Base-by-base conservation (phyloP, 2,797 vertebrate species). In the Myotis pilosus region DNA sequence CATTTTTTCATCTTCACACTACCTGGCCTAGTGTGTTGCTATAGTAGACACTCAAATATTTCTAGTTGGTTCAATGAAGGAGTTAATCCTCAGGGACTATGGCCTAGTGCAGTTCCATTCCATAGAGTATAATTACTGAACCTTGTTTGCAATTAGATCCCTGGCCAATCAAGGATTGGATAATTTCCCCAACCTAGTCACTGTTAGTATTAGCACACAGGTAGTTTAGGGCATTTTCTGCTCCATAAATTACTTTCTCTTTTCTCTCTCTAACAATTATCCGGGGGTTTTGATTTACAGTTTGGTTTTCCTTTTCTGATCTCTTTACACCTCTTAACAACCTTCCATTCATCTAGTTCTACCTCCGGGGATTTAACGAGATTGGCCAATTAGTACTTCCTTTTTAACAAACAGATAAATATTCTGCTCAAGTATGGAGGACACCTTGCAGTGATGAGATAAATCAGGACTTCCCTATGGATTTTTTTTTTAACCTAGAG, bases 321-420 rank as follows among this genome's bases (percentile, higher is more conserved):
- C 60, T 96, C 62, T 93, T 97, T 95, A 89, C 1, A 86, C 69
- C 79, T 86, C 25, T 33, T 95, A 87, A 94, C 72, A 95, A 75
- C 92, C 87, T 93, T 94, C 66, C 44, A 96, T 96, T 96, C 47
- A 97, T 93, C 71, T 81, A 89, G 69, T 87, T 95, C 69, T 95
- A 76, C 86, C 94, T 92, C 30, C 66, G 85, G 82, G 82, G 87
- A 84, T 92, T 94, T 92, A 94, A 94, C 60, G 36, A 97, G 79
- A 92, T 92, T 94, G 92, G 85, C 75, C 95, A 95, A 96, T 97
- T 97, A 97, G 68, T 88, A 87, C 80, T 95, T 91, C 17, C 57
- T 96, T 94, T 94, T 96, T 53, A 95, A 90, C 66, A 94, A 92
- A 95, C 49, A 90, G 87, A 95, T 92, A 96, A 95, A 97, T 96